Base-by-base conservation (phyloP, 2,797 vertebrate genomes). In the Arnoldichthys spilopterus region DNA sequence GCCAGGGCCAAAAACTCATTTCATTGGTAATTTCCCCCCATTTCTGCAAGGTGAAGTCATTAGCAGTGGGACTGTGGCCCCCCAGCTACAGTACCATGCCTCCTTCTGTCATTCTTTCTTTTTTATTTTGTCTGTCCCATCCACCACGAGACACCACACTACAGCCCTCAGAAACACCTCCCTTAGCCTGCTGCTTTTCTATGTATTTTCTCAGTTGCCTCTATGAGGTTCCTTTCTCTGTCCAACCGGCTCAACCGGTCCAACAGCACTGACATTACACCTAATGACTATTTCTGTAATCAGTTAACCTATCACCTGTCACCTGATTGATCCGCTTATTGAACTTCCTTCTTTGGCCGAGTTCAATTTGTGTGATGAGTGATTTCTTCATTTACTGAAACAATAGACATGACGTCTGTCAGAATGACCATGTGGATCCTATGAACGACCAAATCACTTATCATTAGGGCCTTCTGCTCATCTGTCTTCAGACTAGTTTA, bases 1-100 rank as follows among this genome's bases (percentile, higher is more conserved):
- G 74, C 75, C 28, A 4, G 30, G 73, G 68, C 82, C 82, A 80
- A 78, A 82, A 86, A 84, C 84, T 85, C 68, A 83, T 86, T 86
- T 86, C 80, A 82, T 81, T 82, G 68, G 82, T 87, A 78, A 85
- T 85, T 83, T 83, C 84, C 84, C 74, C 43, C 70, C 68, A 74
- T 85, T 81, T 83, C 74, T 72, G 72, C 75, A 69, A 87, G 84
- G 80, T 83, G 78, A 85, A 79, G 76, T 86, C 80, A 83, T 83
- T 85, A 84, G 76, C 64, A 70, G 43, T 70, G 82, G 66, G 47
- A 22, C 59, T 9, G 76, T 26, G 72, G 78, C 79, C 81, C 79
- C 58, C 73, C 34, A 45, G 49, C 26, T 62, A 47, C 56, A 59
- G 22, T 66, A 37, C 58, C 20, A 4, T 72, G 76, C 72, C 72